These are phyloP conservation scores for Denticeps clupeoides DNA, from an alignment of 2,797 vertebrate genomes.

Conservation along the genomic window DNA sequence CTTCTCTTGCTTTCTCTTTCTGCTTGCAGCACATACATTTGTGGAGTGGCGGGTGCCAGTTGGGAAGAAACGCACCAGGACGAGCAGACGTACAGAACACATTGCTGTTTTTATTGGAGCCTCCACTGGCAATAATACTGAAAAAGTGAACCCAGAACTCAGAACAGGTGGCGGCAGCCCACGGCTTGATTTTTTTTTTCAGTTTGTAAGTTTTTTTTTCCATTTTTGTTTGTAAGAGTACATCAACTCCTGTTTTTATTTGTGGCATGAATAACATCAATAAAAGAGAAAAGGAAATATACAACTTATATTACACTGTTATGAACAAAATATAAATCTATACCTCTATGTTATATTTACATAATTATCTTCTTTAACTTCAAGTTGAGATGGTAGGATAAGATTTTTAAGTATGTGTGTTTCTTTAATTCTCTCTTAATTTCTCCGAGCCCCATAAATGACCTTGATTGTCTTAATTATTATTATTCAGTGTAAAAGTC, in stretches of 20 bases:
- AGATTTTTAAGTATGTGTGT: constrained; percentile 42
- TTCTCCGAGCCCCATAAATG: constrained; percentile 94
- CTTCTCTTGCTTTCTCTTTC: no score
- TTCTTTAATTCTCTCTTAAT: constrained; percentile 57
- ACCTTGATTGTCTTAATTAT: constrained; percentile 97
- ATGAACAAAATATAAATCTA: constrained; percentile 99
- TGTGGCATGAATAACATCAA: constrained; percentile 99
- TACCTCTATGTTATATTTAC: constrained; percentile 99
- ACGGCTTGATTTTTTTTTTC: constrained; percentile 61
- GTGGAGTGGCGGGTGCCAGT: constrained; percentile 26
- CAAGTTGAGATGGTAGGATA: constrained; percentile 97
- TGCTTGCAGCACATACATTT: no score
- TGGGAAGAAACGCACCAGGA: constrained; percentile 51
- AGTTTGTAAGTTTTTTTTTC: constrained; percentile 59
- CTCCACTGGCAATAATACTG: constrained; percentile 98
- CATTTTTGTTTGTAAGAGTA: constrained; percentile 74
- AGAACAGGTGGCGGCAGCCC: constrained; percentile 88
- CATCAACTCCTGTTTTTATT: constrained; percentile 82
- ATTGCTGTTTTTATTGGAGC: constrained; percentile 99
- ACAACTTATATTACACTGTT: constrained; percentile 99
- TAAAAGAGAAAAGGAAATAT: constrained; percentile 99
- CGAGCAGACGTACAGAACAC: constrained; percentile 76
- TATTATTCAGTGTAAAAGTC: constrained; percentile 52
- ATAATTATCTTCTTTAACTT: constrained; percentile 98
- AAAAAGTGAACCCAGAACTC: constrained; percentile 79